Evolutionary conservation across 2,888 invertebrate species (phyloP).

Genomic region (Drosophila emarginata): DNA sequence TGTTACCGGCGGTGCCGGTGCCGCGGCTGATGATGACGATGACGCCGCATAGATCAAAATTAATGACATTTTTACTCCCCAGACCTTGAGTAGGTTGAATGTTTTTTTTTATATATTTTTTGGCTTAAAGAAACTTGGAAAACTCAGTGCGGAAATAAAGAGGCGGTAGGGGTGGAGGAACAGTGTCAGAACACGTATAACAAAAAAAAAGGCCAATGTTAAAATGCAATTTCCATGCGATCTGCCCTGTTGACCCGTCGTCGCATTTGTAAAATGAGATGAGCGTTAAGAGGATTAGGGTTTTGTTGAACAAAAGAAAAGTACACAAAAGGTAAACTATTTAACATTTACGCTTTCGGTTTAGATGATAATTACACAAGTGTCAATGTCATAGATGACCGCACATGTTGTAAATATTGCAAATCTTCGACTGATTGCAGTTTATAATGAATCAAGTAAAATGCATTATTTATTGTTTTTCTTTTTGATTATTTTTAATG

Average conservation of each 20-base stretch:
- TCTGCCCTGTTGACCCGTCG: conserved; percentile 26
- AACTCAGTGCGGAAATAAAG: conserved; percentile 5
- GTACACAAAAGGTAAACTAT: conserved; percentile 34
- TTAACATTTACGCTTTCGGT: conserved; percentile 42
- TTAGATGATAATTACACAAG: conserved; percentile 19
- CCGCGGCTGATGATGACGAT: conserved; percentile 17
- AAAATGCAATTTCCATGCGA: conserved; percentile 58
- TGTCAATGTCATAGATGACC: not conserved
- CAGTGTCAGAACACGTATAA: not conserved
- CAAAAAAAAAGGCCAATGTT: conserved; percentile 40
- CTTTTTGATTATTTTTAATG: no score
- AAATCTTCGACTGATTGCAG: not conserved
- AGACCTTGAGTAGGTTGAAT: not conserved
- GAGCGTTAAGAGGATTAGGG: conserved; percentile 58
- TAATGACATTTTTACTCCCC: conserved; percentile 51
- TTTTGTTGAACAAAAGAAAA: not conserved
- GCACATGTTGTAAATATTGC: not conserved
- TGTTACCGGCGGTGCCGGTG: conserved; percentile 12
- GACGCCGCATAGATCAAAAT: conserved; percentile 56
- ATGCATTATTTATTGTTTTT: no score
- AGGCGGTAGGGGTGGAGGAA: not conserved
- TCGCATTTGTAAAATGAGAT: conserved; percentile 39
- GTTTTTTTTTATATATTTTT: conserved; percentile 14
- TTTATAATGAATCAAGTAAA: no score
- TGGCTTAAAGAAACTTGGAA: conserved; percentile 9